phyloP scores from a whole-genome alignment of 2,797 vertebrate species.

The Acipenser ruthenus region DNA sequence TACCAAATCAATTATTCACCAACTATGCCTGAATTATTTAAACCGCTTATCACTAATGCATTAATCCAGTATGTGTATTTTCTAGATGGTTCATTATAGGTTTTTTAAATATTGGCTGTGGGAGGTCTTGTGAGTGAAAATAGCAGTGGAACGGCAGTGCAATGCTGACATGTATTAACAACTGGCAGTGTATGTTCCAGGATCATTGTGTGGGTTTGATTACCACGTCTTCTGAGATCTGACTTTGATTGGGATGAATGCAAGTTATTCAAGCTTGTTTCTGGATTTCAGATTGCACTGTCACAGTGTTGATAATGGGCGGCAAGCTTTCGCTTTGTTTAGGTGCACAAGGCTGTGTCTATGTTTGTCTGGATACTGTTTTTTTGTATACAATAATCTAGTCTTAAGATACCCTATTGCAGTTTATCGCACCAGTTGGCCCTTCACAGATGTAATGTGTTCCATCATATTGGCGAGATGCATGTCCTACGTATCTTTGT shows the following conservation, averaged over 20 bases:
- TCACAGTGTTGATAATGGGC: too few species aligned
- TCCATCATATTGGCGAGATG: too few species aligned
- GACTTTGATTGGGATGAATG: too few species aligned
- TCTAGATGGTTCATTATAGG: too few species aligned
- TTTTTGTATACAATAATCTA: too few species aligned
- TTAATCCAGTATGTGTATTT: not conserved
- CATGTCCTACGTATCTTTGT: too few species aligned
- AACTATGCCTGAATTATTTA: constrained; percentile 9
- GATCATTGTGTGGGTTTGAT: not conserved
- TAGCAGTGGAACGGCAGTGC: not conserved
- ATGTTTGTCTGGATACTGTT: not conserved
- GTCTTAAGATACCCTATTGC: too few species aligned
- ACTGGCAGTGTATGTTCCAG: not conserved
- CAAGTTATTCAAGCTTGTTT: too few species aligned
- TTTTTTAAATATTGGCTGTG: constrained; percentile 22
- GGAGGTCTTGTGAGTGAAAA: constrained; percentile 1
- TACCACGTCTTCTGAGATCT: not conserved
- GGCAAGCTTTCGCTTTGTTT: not conserved
- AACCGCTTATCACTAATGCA: constrained; percentile 22
- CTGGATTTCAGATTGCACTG: too few species aligned
- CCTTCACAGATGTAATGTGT: too few species aligned
- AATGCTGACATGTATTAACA: not conserved
- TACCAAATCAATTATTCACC: constrained; percentile 26
- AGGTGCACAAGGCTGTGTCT: not conserved
- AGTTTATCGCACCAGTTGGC: too few species aligned